These are phyloP conservation scores for Drosophila borborema DNA, from an alignment of 2,888 invertebrate genomes.

Conservation along the genomic window DNA sequence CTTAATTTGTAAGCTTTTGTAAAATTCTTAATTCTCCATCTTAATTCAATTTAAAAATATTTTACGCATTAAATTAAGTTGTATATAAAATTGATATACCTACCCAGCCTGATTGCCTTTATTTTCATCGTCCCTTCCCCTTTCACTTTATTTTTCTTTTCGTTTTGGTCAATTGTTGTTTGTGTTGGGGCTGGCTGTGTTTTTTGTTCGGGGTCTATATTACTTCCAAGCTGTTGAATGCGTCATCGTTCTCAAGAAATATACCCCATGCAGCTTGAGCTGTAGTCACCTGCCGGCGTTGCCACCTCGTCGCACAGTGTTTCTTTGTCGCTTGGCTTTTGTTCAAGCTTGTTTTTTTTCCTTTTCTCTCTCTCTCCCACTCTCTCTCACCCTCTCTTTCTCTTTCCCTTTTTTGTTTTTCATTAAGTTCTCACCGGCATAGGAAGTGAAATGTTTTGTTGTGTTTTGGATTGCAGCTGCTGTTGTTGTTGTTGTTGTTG, in stretches of 20 bases:
- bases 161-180: slow-evolving; percentile 30
- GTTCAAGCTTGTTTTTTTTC: slow-evolving; percentile 40
- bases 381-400: neutral
- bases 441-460: slow-evolving; percentile 72
- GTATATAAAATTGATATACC: no score
- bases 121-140: neutral
- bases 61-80: no score
- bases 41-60: no score
- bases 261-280: slow-evolving; percentile 41
- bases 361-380: neutral
- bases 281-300: slow-evolving; percentile 25
- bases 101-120: no score
- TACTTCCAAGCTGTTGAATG: slow-evolving; percentile 76
- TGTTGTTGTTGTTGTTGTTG: slow-evolving; percentile 32
- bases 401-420: slow-evolving; percentile 34
- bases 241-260: slow-evolving; percentile 63
- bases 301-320: slow-evolving; percentile 32
- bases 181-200: slow-evolving; percentile 34
- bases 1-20: no score
- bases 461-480: slow-evolving; percentile 33
- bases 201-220: slow-evolving; percentile 62
- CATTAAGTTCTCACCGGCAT: slow-evolving; percentile 62
- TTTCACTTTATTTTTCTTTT: slow-evolving; percentile 1
- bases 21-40: no score
- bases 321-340: slow-evolving; percentile 58